Evolutionary conservation across 92 coral and sea anemone species (phyloP).

Genomic region (Ricordea florida): DNA sequence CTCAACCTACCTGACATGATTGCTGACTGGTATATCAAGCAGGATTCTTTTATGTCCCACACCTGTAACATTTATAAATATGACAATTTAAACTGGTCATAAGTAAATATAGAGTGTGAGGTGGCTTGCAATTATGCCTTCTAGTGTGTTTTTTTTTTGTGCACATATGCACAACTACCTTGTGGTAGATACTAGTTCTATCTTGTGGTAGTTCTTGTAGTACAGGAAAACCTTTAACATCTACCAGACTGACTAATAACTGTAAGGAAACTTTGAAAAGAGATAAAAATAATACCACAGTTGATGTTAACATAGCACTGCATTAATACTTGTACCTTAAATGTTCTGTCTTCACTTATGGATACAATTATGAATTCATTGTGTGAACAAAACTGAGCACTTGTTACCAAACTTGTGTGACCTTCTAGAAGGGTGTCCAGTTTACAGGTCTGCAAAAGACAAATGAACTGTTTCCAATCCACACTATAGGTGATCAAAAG

Average conservation of each 20-base stretch:
- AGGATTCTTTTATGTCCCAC: conserved; percentile 82
- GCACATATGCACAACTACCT: too few species aligned
- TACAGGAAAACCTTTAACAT: too few species aligned
- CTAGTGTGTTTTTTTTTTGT: too few species aligned
- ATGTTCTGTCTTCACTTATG: conserved; percentile 91
- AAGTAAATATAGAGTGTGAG: too few species aligned
- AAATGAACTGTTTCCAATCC: too few species aligned
- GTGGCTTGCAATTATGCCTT: too few species aligned
- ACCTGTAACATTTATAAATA: conserved; percentile 59
- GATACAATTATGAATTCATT: conserved; percentile 74
- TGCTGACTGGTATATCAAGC: conserved; percentile 82
- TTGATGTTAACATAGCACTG: background rate
- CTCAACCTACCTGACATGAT: conserved; percentile 83
- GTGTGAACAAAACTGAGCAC: conserved; percentile 79
- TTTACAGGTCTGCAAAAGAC: conserved; percentile 66
- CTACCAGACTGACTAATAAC: too few species aligned
- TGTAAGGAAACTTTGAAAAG: too few species aligned
- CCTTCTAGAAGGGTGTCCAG: conserved; percentile 86
- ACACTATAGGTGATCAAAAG: too few species aligned
- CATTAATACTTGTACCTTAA: conserved; percentile 55
- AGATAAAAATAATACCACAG: background rate
- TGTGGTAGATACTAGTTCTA: too few species aligned
- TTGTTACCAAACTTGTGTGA: conserved; percentile 75
- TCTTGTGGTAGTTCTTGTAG: too few species aligned
- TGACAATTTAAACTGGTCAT: too few species aligned